Base-by-base conservation (phyloP, 1,140 invertebrate genomes). In the Rhynchophorus ferrugineus region DNA sequence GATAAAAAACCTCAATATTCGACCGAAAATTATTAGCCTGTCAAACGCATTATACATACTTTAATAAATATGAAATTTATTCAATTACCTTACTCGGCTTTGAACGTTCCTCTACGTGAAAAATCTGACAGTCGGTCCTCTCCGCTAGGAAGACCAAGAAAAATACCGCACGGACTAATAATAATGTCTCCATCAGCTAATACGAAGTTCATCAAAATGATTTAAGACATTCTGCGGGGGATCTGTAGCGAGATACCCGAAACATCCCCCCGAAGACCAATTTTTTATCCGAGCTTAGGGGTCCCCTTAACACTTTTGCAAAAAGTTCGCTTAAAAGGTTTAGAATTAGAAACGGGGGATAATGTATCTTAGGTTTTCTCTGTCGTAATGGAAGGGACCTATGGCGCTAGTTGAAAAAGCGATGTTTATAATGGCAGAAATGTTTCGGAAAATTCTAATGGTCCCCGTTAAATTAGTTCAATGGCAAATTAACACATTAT, bases 151-250 rank as follows among this genome's bases (percentile, higher is more conserved):
- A n/a, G n/a, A n/a, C 5, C 24, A 36, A 33, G 29, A 51, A 44
- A 51, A 51, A 51, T 39, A 19, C 29, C 42, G 3, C n/a, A 43
- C 20, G 9, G 41, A 39, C 17, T 51, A 44, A 51, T 51, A 51
- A 51, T 51, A 51, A 44, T 44, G 49, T 44, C 49, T 51, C 49
- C 42, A 44, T 51, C 49, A 51, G 38, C 49, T 51, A 44, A 51
- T 51, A 51, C 41, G 49, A 33, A 42, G 49, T 44, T 51, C 49
- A 51, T 51, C 49, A 44, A 44, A 51, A 51, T 51, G 49, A 51
- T 51, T 51, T 51, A 51, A 29, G 18, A 21, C 38, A 14, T 29
- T 49, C 48, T 3, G 49, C 24, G 13, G 41, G 49, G 42, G 49
- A 51, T 49, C 37, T 41, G 38, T 38, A 29, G 33, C 18, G 36